Base-by-base conservation (phyloP, 2,888 invertebrate species). In the Diarsia mendica region DNA sequence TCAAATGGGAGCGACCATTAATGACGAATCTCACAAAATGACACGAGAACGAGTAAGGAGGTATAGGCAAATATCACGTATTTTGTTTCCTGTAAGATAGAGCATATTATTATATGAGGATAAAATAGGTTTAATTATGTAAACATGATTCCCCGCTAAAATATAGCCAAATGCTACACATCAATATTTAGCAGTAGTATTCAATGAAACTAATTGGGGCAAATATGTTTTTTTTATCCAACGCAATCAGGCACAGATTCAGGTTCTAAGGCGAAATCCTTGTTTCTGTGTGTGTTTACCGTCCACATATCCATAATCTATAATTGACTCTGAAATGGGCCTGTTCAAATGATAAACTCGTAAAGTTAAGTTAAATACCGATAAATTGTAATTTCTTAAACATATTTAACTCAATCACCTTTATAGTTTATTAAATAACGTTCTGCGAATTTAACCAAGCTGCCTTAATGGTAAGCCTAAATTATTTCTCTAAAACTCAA, bases 341-440 rank as follows among this genome's bases (percentile, higher is more conserved):
- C 15, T 44, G 8, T 44, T 44, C n/a, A 44, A 5, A 44, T n/a
- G 44, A 3, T 44, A 13, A 44, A 63, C 76, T 33, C 28, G 44
- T 77, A 49, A 77, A 60, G 5, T 58, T 23, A 44, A 28, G 20
- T 60, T 67, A 44, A 1, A 6, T 67, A 15, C 23, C 39, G 44
- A 77, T 77, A 77, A 49, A 75, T 77, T 51, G 18, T 20, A 51
- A 75, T 67, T 15, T 46, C 20, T n/a, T 77, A 13, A 33, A 60
- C 23, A 77, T 23, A 67, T 77, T 75, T 33, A 33, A 77, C 67
- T 60, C 44, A 60, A 46, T 11, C 15, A 33, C 18, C 18, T 0
- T 67, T 49, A 66, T 44, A 51, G 3, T 76, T 76, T 15, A 76
- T 18, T 51, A 60, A 44, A 28, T 48, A 65, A 64, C 55, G 48